Evolutionary conservation across 2,888 invertebrate genomes (phyloP), one percentile per base, ranked within the genome.

Genomic region (Trichopria drosophilae): DNA sequence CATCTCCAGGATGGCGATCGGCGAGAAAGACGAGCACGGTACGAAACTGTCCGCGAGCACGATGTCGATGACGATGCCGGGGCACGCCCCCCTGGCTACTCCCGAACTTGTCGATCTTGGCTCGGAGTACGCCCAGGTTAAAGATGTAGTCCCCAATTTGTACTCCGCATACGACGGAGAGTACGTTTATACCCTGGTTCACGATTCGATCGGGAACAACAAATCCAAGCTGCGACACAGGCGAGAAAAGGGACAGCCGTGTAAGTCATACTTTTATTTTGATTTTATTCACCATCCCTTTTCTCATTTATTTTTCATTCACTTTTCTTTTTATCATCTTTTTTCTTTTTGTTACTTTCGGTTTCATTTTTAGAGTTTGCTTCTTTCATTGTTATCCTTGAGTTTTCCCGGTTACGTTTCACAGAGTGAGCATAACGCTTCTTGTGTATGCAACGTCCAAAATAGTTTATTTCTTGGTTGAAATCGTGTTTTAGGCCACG

Each of bases 21-120:
- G 58, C 69, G 81, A 63, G 72, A 81, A 65, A 45, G 73, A 72
- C 23, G 75, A 75, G 24, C 73, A 74, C 32, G 65, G 69, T n/a
- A 66, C 71, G 24, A 73, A 71, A 57, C 41, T 59, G 6, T n/a
- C n/a, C n/a, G n/a, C n/a, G n/a, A n/a, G n/a, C n/a, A 56, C 52
- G 9, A 44, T 55, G n/a, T 20, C 34, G 2, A 57, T 69, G 59
- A n/a, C n/a, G n/a, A 62, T 63, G 43, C 61, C 71, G 75, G 83
- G 85, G 59, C 83, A 84, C 75, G 87, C 88, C 58, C 88, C 88
- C 57, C 78, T 89, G 58, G 89, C 87, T 66, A 84, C 83, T 63
- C 87, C 86, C 48, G 89, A 89, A 77, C 83, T 84, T 66, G 85
- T 88, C 64, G 88, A 86, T 75, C 79, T 89, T 63, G 82, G 84